Evolutionary conservation across 2,888 invertebrate genomes (phyloP).

Genomic region (Hartigia nigra): DNA sequence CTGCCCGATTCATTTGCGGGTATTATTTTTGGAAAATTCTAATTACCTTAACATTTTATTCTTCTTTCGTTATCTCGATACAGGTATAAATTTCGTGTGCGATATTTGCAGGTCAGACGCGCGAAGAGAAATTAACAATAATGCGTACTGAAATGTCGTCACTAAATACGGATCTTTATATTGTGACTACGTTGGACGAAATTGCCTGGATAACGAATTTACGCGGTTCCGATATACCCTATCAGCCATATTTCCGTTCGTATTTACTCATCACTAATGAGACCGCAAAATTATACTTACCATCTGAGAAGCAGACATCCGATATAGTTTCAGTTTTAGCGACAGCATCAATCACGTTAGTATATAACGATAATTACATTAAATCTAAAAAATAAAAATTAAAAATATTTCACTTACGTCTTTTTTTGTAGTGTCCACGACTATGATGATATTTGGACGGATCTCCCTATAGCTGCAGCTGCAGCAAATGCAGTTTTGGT

Average conservation of each 20-base stretch:
- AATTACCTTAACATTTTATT: not conserved
- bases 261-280: conserved; percentile 47
- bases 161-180: conserved; percentile 50
- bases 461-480: conserved; percentile 38
- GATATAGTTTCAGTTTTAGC: conserved; percentile 14
- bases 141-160: conserved; percentile 35
- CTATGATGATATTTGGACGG: conserved; percentile 49
- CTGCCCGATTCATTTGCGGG: conserved; percentile 57
- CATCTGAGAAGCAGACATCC: conserved; percentile 65
- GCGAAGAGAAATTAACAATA: conserved; percentile 35
- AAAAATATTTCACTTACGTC: not conserved
- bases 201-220: conserved; percentile 68
- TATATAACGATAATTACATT: not conserved
- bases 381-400: not conserved
- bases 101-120: conserved; percentile 34
- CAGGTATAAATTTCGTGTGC: not conserved
- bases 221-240: conserved; percentile 65
- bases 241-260: conserved; percentile 62
- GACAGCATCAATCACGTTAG: not conserved
- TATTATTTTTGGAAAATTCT: conserved; percentile 9
- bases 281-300: conserved; percentile 34
- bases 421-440: conserved; percentile 5
- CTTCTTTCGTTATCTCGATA: not conserved
- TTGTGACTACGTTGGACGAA: conserved; percentile 66
- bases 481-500: conserved; percentile 37